A percentile compares a stretch with the other conserved stretches of the same genome.
Conservation (phyloP, 1,140 invertebrate genomes). For the Augochlora pura region DNA sequence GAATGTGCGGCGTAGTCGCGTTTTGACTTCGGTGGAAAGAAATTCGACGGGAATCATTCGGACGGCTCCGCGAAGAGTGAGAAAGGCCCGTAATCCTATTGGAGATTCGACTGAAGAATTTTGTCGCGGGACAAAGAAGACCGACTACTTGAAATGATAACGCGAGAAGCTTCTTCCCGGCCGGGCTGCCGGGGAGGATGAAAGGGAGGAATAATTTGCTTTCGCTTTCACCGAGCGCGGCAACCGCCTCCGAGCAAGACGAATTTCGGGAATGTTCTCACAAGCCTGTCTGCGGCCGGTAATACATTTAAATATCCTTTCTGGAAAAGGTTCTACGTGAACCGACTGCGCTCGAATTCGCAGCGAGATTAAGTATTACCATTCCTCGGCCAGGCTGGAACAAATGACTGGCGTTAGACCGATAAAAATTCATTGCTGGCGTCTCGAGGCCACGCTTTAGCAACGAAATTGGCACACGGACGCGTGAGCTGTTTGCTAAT, state of each 20-base stretch:
- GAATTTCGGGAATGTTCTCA: conserved; percentile 38
- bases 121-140: conserved; percentile 32
- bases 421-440: conserved; percentile 62
- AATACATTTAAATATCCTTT: conserved; percentile 51
- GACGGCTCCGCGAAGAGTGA: not conserved
- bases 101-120: conserved; percentile 30
- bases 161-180: conserved; percentile 19
- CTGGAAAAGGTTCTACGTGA: conserved; percentile 38
- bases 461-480: conserved; percentile 40
- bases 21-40: not conserved
- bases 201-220: conserved; percentile 28
- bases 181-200: not conserved
- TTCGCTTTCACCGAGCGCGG: conserved; percentile 1
- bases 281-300: conserved; percentile 11
- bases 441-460: conserved; percentile 43
- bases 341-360: conserved; percentile 40
- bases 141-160: conserved; percentile 25
- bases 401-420: conserved; percentile 54
- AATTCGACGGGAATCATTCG: not conserved
- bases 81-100: conserved; percentile 26
- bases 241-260: not conserved
- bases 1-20: no score
- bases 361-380: conserved; percentile 52
- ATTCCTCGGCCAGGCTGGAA: conserved; percentile 34
- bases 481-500: conserved; percentile 57